Evolutionary conservation across 30 jellyfish, hydroid and myxozoan genomes (phyloP), one percentile per base, ranked within the genome.

Genomic region (Aurelia coerulea): DNA sequence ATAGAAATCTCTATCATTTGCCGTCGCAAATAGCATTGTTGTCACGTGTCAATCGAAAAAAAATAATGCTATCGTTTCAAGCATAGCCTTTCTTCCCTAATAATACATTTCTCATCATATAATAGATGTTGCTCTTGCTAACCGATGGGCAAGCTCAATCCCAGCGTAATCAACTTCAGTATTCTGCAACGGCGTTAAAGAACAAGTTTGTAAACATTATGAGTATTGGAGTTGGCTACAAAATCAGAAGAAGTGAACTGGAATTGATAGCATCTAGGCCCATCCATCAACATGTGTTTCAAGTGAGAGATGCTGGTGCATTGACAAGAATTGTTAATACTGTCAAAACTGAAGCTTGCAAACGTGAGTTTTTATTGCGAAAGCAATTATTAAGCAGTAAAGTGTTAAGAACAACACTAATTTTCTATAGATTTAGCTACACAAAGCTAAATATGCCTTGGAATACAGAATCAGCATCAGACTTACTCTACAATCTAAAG

Each of bases 101-200:
- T 4, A 46, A 46, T 5, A 0, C 2, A 46, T 6, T 46, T 46
- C 56, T 46, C 8, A 64, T 80, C 12, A 14, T 29, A 16, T 42
- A 15, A 16, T 49, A 89, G 97, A 85, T 89, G 88, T 73, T 89
- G 19, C 59, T 89, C 66, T 68, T 89, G 53, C 72, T 89, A 13
- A 89, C 97, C n/a, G 97, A 89, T 80, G 97, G 97, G 53, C 42
- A 64, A 50, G 81, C 92, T 35, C 92, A 80, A 34, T 76, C 89
- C 11, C 86, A 85, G 19, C 81, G 54, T 52, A 41, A 17, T 0
- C 81, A 66, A 37, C 85, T 89, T 34, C 72, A 84, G 19, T n/a
- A 81, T 16, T 87, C 97, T 17, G 89, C 97, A 46, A 85, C 89
- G 31, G 19, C 67, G 67, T 83, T 89, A 73, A 81, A 76, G 39